Evolutionary conservation across 2,888 invertebrate species (phyloP).

Genomic region (Neoitamus cyanurus): DNA sequence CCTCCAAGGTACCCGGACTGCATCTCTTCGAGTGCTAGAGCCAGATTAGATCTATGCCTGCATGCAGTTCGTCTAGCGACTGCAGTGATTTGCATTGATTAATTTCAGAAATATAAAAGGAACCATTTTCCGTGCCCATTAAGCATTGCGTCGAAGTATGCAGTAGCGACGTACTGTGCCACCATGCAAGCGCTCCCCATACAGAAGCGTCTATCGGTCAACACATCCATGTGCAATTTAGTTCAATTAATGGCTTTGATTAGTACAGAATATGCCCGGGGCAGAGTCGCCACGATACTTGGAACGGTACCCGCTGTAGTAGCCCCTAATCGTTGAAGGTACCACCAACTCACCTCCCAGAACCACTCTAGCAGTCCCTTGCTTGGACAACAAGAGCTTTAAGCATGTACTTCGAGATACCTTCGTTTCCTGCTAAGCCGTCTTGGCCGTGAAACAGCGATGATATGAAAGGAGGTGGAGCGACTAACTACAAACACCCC

Average conservation of each 20-base stretch:
- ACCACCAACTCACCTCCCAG: not conserved
- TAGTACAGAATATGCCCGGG: constrained; percentile 2
- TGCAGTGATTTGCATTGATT: constrained; percentile 25
- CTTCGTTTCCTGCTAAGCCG: not conserved
- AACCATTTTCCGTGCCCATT: not conserved
- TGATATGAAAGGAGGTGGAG: not conserved
- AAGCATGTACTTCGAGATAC: not conserved
- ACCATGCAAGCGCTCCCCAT: not conserved
- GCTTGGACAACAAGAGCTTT: not conserved
- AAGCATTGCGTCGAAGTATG: not conserved
- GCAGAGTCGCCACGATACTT: not conserved
- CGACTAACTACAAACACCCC: not conserved
- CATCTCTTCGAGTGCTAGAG: not conserved
- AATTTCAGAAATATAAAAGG: not conserved
- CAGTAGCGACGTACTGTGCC: not conserved
- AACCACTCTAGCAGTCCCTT: not conserved
- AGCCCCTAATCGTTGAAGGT: not conserved
- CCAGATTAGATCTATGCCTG: not conserved
- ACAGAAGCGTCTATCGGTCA: not conserved
- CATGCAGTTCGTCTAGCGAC: not conserved
- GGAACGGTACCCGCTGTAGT: not conserved
- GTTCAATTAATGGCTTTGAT: constrained; percentile 42
- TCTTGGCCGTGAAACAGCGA: not conserved
- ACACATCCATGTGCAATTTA: constrained; percentile 40
- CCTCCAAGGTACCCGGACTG: not conserved